Evolutionary conservation across 2,888 invertebrate species (phyloP).

Genomic region (Dynastes grantii): DNA sequence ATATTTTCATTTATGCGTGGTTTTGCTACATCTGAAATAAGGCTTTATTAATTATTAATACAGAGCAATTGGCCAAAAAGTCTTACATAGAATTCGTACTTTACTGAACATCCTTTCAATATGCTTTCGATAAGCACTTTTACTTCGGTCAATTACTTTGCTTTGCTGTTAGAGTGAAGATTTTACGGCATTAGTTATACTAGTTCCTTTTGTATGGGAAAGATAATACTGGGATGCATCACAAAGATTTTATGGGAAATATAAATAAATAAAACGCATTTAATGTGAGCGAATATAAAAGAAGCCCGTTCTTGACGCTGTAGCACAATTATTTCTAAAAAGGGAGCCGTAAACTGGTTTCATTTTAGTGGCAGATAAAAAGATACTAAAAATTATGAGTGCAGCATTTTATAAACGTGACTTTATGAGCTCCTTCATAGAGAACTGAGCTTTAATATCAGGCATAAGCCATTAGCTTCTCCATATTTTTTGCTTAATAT

Average conservation of each 20-base stretch:
- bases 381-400: conserved; percentile 32
- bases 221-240: not conserved
- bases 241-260: conserved; percentile 13
- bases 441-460: conserved; percentile 14
- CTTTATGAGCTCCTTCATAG: conserved; percentile 24
- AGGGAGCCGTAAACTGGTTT: conserved; percentile 24
- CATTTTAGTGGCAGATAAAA: conserved; percentile 33
- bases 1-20: too few relatives aligned
- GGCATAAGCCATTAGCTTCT: conserved; percentile 18
- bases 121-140: too few relatives aligned
- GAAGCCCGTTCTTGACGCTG: not conserved
- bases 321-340: conserved; percentile 35
- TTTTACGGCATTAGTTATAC: too few relatives aligned
- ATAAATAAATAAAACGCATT: conserved; percentile 16
- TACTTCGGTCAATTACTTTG: too few relatives aligned
- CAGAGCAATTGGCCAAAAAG: too few relatives aligned
- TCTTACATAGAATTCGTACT: too few relatives aligned
- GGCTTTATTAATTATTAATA: too few relatives aligned
- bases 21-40: too few relatives aligned
- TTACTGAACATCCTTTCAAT: too few relatives aligned
- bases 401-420: conserved; percentile 22
- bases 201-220: not conserved
- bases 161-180: too few relatives aligned
- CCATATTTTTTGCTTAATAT: conserved; percentile 14
- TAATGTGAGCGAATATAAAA: conserved; percentile 18